Evolutionary conservation across 2,113 vertebrate genomes (phyloP).

Genomic region (Galeopterus variegatus): DNA sequence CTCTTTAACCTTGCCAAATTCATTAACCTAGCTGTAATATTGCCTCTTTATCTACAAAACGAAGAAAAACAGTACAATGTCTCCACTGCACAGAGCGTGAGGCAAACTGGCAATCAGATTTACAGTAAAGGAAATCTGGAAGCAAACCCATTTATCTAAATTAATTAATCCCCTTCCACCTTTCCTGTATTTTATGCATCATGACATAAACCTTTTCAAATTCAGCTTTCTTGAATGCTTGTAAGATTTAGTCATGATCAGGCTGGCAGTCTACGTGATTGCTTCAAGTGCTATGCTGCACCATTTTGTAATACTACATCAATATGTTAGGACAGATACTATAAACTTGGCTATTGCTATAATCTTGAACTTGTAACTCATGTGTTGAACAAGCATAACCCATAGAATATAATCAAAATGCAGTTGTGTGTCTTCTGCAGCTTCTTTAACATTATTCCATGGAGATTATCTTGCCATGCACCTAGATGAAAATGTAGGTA

Average conservation of each 20-base stretch:
- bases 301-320: slow-evolving; percentile 6
- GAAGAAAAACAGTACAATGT: neutral
- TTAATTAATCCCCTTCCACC: neutral
- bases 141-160: neutral
- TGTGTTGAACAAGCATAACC: slow-evolving; percentile 21
- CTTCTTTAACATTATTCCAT: neutral
- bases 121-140: neutral
- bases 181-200: slow-evolving; percentile 24
- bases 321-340: slow-evolving; percentile 24
- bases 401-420: slow-evolving; percentile 19
- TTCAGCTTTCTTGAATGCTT: slow-evolving; percentile 18
- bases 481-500: neutral
- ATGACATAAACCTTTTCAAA: slow-evolving; percentile 39
- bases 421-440: neutral
- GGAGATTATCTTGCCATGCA: neutral
- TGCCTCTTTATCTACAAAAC: slow-evolving; percentile 6
- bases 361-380: neutral
- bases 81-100: neutral
- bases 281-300: neutral
- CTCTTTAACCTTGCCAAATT: slow-evolving; percentile 1
- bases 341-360: neutral
- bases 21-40: neutral
- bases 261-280: neutral
- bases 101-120: neutral
- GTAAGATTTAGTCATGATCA: neutral